Evolutionary conservation across 2,888 invertebrate species (phyloP), one percentile per base, ranked within the genome.

Genomic region (Auanema freiburgensis): DNA sequence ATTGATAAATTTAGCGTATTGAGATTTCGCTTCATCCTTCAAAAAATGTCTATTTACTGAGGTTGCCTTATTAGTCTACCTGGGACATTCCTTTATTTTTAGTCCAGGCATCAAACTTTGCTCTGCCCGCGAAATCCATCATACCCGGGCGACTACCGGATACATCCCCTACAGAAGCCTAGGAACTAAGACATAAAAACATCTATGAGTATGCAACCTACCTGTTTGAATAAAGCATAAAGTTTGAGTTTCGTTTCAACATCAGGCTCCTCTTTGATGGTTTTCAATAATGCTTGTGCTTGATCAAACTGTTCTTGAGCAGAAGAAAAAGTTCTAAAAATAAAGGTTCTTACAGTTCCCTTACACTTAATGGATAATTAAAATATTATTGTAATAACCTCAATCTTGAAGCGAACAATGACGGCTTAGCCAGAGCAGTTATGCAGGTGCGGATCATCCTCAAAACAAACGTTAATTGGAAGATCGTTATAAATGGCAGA

Each of bases 101-200:
- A 69, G 84, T 86, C 88, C 88, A 88, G 0, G 88, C 87, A 67
- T 86, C 86, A 86, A 87, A 88, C 77, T 88, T 88, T 2, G 87
- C 87, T 65, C 86, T 85, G 2, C 86, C 87, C 21, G 87, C 87
- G 74, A 88, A 84, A 75, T 88, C 88, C 80, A 88, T 84, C 84
- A 87, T 86, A 18, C 87, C 87, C 14, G 88, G 88, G 63, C 87
- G 86, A 24, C 84, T 83, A 11, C 84, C 84, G 57, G 84, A 85
- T 65, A 86, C 87, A 69, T 85, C 84, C 25, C 88, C 88, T 16
- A 55, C 43, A 12, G 75, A 74, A 10, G 77, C 78, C 66, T 77
- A 14, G 43, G 6, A 11, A 8, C 46, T 12, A n/a, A n/a, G n/a
- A n/a, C n/a, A n/a, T n/a, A n/a, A n/a, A n/a, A n/a, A n/a, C n/a